Evolutionary conservation across 1,140 invertebrate species (phyloP), one percentile per base, ranked within the genome.

Genomic region (Cherax destructor): DNA sequence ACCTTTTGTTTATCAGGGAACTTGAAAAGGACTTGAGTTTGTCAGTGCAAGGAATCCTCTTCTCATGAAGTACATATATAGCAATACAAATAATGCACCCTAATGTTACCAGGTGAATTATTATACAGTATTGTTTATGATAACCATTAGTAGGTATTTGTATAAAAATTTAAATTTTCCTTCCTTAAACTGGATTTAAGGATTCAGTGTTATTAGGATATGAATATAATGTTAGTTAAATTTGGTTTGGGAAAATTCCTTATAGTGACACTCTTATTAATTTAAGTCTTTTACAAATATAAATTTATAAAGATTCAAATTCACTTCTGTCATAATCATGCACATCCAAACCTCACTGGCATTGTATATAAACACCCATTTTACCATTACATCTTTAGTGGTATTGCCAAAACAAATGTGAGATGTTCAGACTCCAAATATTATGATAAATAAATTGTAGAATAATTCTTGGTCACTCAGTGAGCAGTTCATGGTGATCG

Each of bases 341-440:
- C 24, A 74, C n/a, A 74, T 7, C 30, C 30, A 30, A 74, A 7
- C 24, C 30, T 30, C 69, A 30, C 69, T 74, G 24, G 21, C 69
- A 74, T 74, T 74, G 69, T 74, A 74, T n/a, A 74, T 74, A 74
- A 74, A 30, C 21, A 21, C 24, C 11, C 69, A 74, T 74, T 74
- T 74, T 74, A 74, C 69, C 69, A 30, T 30, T 30, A 30, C 30
- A 30, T 6, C 69, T 30, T 11, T 21, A 11, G n/a, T 74, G 69
- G 24, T 74, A 74, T 5, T 74, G 69, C 9, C 1, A n/a, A 74
- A 9, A 74, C 24, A 30, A 24, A 74, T 21, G 9, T 6, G 18
- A 65, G 13, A 65, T 21, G 21, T 21, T 21, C 61, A 65, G 16
- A 18, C 61, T 21, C 13, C 18, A 41, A 65, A 65, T 21, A 5